phyloP scores from a whole-genome alignment of 2,888 invertebrate genomes.

The Eupeodes luniger region DNA sequence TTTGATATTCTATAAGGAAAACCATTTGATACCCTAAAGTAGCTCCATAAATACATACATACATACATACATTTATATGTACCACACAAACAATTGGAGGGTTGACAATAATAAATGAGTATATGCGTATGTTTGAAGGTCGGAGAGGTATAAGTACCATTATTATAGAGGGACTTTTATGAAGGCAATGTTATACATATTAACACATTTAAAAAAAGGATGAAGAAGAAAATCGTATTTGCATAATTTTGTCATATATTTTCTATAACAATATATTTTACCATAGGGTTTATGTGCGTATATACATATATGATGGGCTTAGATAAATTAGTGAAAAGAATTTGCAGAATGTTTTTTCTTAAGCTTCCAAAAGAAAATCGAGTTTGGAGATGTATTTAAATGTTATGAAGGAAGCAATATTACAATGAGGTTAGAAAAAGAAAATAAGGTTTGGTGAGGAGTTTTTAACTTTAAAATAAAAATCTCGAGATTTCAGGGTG shows the following conservation, averaged over 20 bases:
- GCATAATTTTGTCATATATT: conserved; percentile 26
- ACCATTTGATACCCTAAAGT: conserved; percentile 10
- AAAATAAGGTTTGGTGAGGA: too few species aligned
- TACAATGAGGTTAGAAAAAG: too few species aligned
- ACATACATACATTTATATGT: too few species aligned
- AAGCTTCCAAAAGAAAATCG: too few species aligned
- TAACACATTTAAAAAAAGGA: neutral
- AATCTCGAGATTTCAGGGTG: too few species aligned
- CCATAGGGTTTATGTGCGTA: too few species aligned
- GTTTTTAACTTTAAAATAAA: too few species aligned
- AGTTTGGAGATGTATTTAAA: too few species aligned
- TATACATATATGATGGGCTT: neutral
- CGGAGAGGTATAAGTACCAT: conserved; percentile 1
- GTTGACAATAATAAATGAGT: conserved; percentile 22
- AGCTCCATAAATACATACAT: neutral
- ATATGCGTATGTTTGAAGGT: conserved; percentile 3
- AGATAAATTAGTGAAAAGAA: neutral
- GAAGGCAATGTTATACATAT: conserved; percentile 15
- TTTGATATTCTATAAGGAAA: conserved; percentile 19
- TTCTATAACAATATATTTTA: neutral
- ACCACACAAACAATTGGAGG: neutral
- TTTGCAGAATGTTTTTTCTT: neutral
- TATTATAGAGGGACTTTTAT: neutral
- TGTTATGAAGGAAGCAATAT: too few species aligned
- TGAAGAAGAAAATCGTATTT: neutral